Evolutionary conservation across 2,888 invertebrate genomes (phyloP).

Genomic region (Dynastes grantii): DNA sequence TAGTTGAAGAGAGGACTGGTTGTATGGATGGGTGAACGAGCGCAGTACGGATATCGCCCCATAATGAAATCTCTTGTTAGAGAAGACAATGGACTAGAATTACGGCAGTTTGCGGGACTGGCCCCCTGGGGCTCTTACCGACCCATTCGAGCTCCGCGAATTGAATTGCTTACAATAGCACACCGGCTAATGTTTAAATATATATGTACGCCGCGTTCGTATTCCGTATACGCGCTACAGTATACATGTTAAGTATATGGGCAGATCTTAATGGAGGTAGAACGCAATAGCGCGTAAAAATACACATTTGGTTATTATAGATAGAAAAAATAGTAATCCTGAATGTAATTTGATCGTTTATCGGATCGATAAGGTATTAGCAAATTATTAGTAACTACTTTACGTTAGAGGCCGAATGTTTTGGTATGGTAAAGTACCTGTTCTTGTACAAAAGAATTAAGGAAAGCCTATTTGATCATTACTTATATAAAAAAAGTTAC

Average conservation of each 20-base stretch:
- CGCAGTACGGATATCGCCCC: slow-evolving; percentile 49
- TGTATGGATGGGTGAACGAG: slow-evolving; percentile 23
- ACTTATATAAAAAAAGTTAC: too few species aligned
- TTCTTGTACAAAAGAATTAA: too few species aligned
- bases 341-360: slow-evolving; percentile 25
- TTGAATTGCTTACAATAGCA: slow-evolving; percentile 52
- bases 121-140: slow-evolving; percentile 50
- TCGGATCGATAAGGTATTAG: slow-evolving; percentile 1
- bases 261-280: slow-evolving; percentile 21
- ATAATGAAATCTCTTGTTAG: slow-evolving; percentile 53
- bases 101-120: slow-evolving; percentile 53
- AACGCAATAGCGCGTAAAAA: slow-evolving; percentile 38
- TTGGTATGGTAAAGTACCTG: too few species aligned
- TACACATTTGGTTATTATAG: slow-evolving; percentile 35
- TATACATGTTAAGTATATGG: neutral
- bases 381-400: neutral
- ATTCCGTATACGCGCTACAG: neutral
- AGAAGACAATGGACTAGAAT: slow-evolving; percentile 54
- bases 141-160: slow-evolving; percentile 48
- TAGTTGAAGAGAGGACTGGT: neutral
- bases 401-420: too few species aligned
- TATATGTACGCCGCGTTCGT: slow-evolving; percentile 27
- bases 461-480: too few species aligned
- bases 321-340: neutral
- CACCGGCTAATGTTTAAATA: slow-evolving; percentile 51